Evolutionary conservation across 2,888 invertebrate species (phyloP).

Genomic region (Plusia festucae): DNA sequence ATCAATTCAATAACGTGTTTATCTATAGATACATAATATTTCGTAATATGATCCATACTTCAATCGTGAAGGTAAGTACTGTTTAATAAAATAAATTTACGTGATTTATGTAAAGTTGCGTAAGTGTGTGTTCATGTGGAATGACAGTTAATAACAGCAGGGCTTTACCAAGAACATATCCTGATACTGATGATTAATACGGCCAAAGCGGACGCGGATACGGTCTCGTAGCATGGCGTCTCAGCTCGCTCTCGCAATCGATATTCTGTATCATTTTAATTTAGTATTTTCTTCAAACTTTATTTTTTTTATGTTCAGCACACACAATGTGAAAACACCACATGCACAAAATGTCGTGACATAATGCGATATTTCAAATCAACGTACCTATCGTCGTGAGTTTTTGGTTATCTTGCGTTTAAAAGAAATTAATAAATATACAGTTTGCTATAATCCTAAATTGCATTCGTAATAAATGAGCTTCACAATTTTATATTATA

Average conservation of each 20-base stretch:
- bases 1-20: background rate
- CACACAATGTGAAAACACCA: too few species aligned
- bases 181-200: conserved; percentile 55
- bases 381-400: too few species aligned
- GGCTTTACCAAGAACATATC: conserved; percentile 46
- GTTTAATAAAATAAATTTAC: background rate
- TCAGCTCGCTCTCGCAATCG: background rate
- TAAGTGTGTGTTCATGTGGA: conserved; percentile 17
- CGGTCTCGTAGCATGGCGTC: conserved; percentile 10
- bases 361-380: too few species aligned
- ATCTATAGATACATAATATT: too few species aligned
- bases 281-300: background rate
- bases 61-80: background rate
- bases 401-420: too few species aligned
- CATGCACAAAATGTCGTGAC: too few species aligned
- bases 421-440: too few species aligned
- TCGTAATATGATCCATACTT: conserved; percentile 2
- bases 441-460: too few species aligned
- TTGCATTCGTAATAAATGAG: too few species aligned
- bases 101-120: conserved; percentile 7
- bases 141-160: conserved; percentile 37
- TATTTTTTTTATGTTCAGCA: too few species aligned
- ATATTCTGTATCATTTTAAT: conserved; percentile 7
- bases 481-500: too few species aligned
- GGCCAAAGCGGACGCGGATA: conserved; percentile 51